These are phyloP conservation scores for Spisula solida DNA, from an alignment of 2,888 invertebrate species.

Conservation along the genomic window DNA sequence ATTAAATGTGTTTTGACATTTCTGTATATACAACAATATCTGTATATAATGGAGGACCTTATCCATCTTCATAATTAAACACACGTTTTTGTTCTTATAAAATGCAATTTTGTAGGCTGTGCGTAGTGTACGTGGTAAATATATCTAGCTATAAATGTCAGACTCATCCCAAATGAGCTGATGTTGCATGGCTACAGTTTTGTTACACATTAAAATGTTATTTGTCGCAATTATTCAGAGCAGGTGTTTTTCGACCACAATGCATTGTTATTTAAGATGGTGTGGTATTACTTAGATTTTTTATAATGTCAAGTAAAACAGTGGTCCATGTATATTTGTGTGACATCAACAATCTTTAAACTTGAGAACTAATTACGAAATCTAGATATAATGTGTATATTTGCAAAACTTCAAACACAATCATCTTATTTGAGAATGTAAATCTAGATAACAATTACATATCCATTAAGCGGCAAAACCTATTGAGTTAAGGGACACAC, in stretches of 20 bases:
- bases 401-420: too few relatives aligned
- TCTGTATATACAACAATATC: neutral
- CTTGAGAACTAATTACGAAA: too few relatives aligned
- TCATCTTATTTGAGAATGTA: too few relatives aligned
- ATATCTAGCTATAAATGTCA: slow-evolving; percentile 2
- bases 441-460: too few relatives aligned
- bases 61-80: neutral
- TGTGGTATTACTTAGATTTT: neutral
- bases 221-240: neutral
- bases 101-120: neutral
- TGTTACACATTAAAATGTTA: neutral
- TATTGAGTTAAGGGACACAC: too few relatives aligned
- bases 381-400: too few relatives aligned
- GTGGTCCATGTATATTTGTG: too few relatives aligned
- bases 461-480: too few relatives aligned
- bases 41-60: neutral
- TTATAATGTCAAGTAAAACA: too few relatives aligned
- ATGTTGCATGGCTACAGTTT: neutral
- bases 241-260: neutral
- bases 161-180: neutral
- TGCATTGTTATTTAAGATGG: neutral
- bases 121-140: neutral
- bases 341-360: too few relatives aligned
- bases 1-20: too few relatives aligned
- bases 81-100: too few relatives aligned